phyloP scores from a whole-genome alignment of 2,888 invertebrate genomes.

The Chalcis sispes region DNA sequence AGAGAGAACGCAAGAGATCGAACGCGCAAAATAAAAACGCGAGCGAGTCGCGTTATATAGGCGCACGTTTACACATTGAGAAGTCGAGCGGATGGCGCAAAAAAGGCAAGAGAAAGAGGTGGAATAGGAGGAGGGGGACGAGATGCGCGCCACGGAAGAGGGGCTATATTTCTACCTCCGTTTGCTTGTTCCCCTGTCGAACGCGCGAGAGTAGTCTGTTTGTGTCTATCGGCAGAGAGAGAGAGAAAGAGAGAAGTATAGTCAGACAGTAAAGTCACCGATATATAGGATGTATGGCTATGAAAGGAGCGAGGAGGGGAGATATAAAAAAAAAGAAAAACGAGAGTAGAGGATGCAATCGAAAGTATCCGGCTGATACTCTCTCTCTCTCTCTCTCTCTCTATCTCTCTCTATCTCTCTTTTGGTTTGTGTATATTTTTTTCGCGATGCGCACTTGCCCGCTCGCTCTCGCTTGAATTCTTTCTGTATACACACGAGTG shows the following conservation, averaged over 20 bases:
- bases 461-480: neutral
- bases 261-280: conserved; percentile 52
- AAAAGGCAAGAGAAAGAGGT: conserved; percentile 9
- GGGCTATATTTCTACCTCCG: neutral
- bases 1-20: conserved; percentile 23
- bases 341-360: conserved; percentile 41
- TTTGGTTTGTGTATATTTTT: conserved; percentile 25
- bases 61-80: conserved; percentile 26
- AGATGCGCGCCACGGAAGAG: conserved; percentile 24
- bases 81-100: conserved; percentile 51
- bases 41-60: conserved; percentile 5
- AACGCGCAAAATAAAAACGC: conserved; percentile 51
- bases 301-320: neutral
- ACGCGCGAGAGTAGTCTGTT: neutral
- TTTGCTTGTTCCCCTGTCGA: conserved; percentile 35
- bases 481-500: neutral
- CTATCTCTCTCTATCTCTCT: neutral
- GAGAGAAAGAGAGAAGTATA: conserved; percentile 41
- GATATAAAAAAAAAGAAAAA: conserved; percentile 39
- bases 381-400: neutral
- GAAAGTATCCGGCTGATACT: conserved; percentile 52
- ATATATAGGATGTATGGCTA: conserved; percentile 42
- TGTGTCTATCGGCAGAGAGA: conserved; percentile 43
- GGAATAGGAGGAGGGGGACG: neutral
- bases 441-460: conserved; percentile 29